Evolutionary conservation across 2,888 invertebrate species (phyloP), one percentile per base, ranked within the genome.

Genomic region (Hybos culiciformis): DNA sequence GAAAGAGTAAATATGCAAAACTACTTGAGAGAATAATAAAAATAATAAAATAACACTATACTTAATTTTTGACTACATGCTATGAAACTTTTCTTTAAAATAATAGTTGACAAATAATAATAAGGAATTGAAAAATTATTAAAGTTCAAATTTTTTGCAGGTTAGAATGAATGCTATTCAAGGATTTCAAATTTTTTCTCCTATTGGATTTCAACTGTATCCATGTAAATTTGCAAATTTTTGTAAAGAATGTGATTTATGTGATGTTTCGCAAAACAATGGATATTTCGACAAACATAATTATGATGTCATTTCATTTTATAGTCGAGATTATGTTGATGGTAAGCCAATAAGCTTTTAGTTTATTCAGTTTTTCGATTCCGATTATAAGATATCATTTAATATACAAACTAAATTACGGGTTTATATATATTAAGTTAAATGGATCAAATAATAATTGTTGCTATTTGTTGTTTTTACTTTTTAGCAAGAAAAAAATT

Each of bases 91-190:
- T n/a, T n/a, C n/a, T n/a, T n/a, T n/a, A n/a, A n/a, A n/a, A n/a
- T n/a, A n/a, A n/a, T n/a, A n/a, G n/a, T n/a, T n/a, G n/a, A n/a
- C n/a, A n/a, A n/a, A n/a, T n/a, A n/a, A n/a, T n/a, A n/a, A n/a
- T n/a, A n/a, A n/a, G n/a, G n/a, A n/a, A n/a, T n/a, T n/a, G n/a
- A 23, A 23, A 23, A 23, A 12, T 29, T 29, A 2, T 5, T 29
- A n/a, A n/a, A 29, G n/a, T 29, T 29, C 3, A 29, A 29, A 49
- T 37, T 51, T 51, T 49, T 61, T 62, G 37, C 61, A 83, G 83
- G 84, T 92, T 11, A 78, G 94, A 46, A 92, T 97, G 87, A 96
- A 94, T 67, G 92, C 92, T 3, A 88, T 97, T 49, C 69, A 71
- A 51, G 82, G 83, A 50, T 82, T 78, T 66, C 94, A 94, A 71